A percentile compares a stretch with the other conserved stretches of the same genome.
Conservation (phyloP, 2,113 vertebrate species). For the Desmodus rotundus region DNA sequence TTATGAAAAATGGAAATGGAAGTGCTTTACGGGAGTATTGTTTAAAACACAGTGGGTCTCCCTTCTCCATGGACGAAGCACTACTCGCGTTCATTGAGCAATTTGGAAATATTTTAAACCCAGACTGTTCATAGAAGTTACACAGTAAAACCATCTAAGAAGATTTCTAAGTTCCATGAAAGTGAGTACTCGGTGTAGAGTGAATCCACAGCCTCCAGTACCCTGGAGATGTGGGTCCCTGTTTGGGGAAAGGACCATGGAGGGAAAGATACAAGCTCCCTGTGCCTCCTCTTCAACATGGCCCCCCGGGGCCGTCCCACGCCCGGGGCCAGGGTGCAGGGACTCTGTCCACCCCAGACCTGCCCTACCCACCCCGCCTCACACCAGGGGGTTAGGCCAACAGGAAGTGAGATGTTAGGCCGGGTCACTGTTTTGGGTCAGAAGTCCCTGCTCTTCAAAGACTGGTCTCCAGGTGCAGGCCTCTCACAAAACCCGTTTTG, state of each 20-base stretch:
- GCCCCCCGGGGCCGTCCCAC: no score
- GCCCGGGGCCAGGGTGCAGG: no score
- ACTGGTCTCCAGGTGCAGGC: neutral
- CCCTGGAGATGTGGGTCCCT: neutral
- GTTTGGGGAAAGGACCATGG: neutral
- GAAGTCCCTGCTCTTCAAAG: accelerated
- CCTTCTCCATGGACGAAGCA: neutral
- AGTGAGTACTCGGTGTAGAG: neutral
- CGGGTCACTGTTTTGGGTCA: neutral
- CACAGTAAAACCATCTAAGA: neutral
- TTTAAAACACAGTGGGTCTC: neutral
- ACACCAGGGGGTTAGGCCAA: neutral
- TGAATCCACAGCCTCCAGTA: neutral
- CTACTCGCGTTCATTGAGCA: neutral
- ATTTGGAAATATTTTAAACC: neutral
- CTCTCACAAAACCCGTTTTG: neutral
- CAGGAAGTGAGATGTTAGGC: neutral
- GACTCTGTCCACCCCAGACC: neutral
- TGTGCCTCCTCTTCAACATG: accelerated
- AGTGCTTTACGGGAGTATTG: neutral
- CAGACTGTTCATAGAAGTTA: neutral
- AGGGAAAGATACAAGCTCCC: no score
- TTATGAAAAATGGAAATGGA: neutral
- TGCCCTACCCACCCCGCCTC: neutral
- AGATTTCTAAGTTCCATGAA: neutral